phyloP scores from a whole-genome alignment of 2,888 invertebrate genomes.

The Drosophila putrida region DNA sequence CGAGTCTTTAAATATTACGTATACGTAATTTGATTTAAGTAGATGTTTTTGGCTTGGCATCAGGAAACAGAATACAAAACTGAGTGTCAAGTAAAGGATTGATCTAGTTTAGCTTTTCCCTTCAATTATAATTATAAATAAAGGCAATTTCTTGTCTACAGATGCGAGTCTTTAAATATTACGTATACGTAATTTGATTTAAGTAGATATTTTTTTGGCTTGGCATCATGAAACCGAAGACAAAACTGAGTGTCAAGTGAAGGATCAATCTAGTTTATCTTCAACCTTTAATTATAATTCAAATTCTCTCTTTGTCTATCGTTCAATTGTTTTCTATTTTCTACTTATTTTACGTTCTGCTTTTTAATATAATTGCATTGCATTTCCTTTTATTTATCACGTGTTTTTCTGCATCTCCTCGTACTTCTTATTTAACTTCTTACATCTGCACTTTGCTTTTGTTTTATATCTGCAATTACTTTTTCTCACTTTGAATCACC shows the following conservation, averaged over 20 bases:
- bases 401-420: neutral
- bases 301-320: neutral
- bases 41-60: neutral
- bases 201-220: neutral
- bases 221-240: neutral
- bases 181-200: slow-evolving; percentile 3
- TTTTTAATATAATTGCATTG: neutral
- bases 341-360: neutral
- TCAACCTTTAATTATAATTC: neutral
- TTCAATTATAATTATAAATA: no score
- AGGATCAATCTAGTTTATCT: no score
- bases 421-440: neutral
- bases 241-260: neutral
- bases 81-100: neutral
- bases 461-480: no score
- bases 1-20: neutral
- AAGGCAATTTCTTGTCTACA: no score
- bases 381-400: neutral
- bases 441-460: neutral
- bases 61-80: neutral
- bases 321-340: neutral
- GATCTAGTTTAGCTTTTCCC: no score
- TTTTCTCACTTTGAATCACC: neutral
- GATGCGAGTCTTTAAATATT: neutral
- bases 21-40: neutral